These are phyloP conservation scores for Spodoptera litura DNA, from an alignment of 1,140 invertebrate species.

Conservation along the genomic window DNA sequence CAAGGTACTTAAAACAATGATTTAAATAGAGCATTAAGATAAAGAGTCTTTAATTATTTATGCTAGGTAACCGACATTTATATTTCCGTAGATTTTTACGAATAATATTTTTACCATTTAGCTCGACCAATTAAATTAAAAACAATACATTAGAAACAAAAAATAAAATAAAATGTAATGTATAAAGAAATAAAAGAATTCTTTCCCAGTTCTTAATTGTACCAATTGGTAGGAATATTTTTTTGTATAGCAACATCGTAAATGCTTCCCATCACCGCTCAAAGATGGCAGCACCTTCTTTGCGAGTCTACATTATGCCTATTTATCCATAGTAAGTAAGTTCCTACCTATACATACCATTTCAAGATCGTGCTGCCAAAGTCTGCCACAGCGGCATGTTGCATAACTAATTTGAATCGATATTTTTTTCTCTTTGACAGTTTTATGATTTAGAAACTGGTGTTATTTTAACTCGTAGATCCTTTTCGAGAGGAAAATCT, in stretches of 20 bases:
- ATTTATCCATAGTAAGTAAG: neutral
- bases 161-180: too few relatives aligned
- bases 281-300: constrained; percentile 43
- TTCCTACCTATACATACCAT: constrained; percentile 8
- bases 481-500: too few relatives aligned
- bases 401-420: constrained; percentile 44
- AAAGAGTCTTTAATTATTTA: too few relatives aligned
- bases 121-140: too few relatives aligned
- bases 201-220: neutral
- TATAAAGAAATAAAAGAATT: too few relatives aligned
- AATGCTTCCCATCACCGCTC: neutral
- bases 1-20: too few relatives aligned
- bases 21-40: too few relatives aligned
- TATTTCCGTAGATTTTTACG: too few relatives aligned
- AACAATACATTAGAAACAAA: too few relatives aligned
- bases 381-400: constrained; percentile 30
- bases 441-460: neutral
- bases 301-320: neutral
- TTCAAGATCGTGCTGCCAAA: constrained; percentile 42
- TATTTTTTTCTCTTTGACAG: constrained; percentile 19
- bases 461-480: neutral
- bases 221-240: constrained; percentile 3
- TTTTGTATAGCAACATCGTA: constrained; percentile 25
- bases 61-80: too few relatives aligned
- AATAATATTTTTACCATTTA: too few relatives aligned